Base-by-base conservation (phyloP, 2,113 vertebrate genomes). In the Hyla sarda region DNA sequence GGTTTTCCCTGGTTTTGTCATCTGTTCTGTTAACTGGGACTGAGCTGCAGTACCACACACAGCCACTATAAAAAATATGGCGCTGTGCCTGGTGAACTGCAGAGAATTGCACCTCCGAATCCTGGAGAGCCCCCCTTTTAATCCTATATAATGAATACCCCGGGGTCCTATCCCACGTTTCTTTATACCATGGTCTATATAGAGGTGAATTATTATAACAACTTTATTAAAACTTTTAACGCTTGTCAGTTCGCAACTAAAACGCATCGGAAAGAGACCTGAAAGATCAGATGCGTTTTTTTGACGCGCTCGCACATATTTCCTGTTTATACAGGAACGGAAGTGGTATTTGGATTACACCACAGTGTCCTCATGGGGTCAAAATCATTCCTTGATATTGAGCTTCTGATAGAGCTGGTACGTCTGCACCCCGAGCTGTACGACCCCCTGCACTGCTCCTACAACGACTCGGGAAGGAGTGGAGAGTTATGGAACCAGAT, bases 271-370 rank as follows among this genome's bases (percentile, higher is more conserved):
- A 12, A 3, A n/a, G n/a, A n/a, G n/a, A 3, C n/a, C 1, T 28
- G 16, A 76, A n/a, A n/a, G n/a, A 3, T 37, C 7, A n/a, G 76
- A 79, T 56, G 76, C 32, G 23, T 47, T 75, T 80, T 80, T 62
- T 62, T 80, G 78, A 62, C 56, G 78, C 78, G 34, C 78, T 80
- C 19, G 78, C 78, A 62, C 11, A 16, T 80, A 80, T 80, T 80
- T 80, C 78, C 78, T 80, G 78, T 80, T 47, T 80, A 62, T 47
- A 19, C 78, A 80, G 78, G 56, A 62, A 62, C 78, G 14, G 78
- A 80, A 47, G 47, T 62, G 78, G 78, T 62, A 19, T 80, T 80
- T 62, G 78, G 78, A 65, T 62, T 80, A 17, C 56, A 60, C 9
- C 78, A 28, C 78, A 80, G 56, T 60, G 37, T 62, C 56, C 23